Base-by-base conservation (phyloP, 37 sponge, comb jelly and placozoan genomes). In the Aphrocallistes beatrix region DNA sequence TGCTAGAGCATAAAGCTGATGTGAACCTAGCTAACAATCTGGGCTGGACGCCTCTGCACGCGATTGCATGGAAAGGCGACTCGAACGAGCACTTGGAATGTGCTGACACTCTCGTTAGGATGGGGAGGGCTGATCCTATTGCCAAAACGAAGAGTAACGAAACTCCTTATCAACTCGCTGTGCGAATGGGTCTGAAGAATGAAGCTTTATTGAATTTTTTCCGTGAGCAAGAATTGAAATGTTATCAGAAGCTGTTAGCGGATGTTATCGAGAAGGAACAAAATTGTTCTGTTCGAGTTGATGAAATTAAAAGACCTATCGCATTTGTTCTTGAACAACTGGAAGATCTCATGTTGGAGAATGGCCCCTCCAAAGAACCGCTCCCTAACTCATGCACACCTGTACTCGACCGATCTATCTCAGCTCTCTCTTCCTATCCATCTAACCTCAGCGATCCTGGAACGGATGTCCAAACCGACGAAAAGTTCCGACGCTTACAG, bases 91-190 rank as follows among this genome's bases (percentile, higher is more conserved):
- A 60, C 34, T 60, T 60, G 75, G 75, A 60, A 13, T 60, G 75
- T 60, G 75, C 75, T 25, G 75, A 60, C 34, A 60, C 34, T 60
- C 75, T 60, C 1, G n/a, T 60, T 32, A 60, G 75, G n/a, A 60
- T 28, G 25, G 75, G 75, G 21, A 13, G n/a, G 21, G 75, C 75
- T 13, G n/a, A 60, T 28, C 75, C 75, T 3, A 60, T 60, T 19
- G 75, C 75, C 3, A 60, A 60, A 6, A 60, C 75, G n/a, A 60
- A 60, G 75, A 60, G 75, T 28, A 60, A 60, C n/a, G 75, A 60
- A 13, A 60, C 75, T 60, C 75, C 75, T 19, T 60, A 60, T 30
- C 75, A 60, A 60, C 75, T 60, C 25, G 75, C 75, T 3, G 21
- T 60, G n/a, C 75, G 75, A 28, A 60, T 60, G 75, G 75, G 75